Evolutionary conservation across 1,140 invertebrate genomes (phyloP).

Genomic region (Neodiprion fabricii): DNA sequence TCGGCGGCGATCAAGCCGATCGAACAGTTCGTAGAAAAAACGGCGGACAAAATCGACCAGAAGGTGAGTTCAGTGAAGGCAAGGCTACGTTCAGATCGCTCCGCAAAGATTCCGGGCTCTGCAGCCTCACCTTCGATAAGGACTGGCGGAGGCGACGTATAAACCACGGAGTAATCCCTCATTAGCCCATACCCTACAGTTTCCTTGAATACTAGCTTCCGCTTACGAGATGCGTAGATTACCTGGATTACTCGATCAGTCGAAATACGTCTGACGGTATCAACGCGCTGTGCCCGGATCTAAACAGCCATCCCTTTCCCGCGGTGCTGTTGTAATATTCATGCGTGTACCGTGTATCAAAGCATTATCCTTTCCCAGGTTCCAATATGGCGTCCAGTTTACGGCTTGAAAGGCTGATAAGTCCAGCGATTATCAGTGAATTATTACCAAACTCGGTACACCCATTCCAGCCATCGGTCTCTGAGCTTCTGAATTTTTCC

Average conservation of each 20-base stretch:
- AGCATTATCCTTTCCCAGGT: too few species aligned
- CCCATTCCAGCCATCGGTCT: too few species aligned
- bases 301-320: too few species aligned
- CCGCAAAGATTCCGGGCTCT: neutral
- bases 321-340: too few species aligned
- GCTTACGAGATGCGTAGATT: neutral
- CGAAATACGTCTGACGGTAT: too few species aligned
- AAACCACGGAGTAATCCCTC: neutral
- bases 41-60: slow-evolving; percentile 61
- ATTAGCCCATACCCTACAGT: neutral
- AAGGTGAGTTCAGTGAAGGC: slow-evolving; percentile 54
- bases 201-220: neutral
- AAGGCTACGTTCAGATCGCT: neutral
- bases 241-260: neutral
- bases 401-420: too few species aligned
- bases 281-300: too few species aligned
- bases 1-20: slow-evolving; percentile 47
- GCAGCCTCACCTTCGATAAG: slow-evolving; percentile 3
- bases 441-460: too few species aligned
- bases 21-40: slow-evolving; percentile 56
- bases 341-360: too few species aligned
- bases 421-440: too few species aligned
- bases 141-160: neutral
- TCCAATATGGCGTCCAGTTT: too few species aligned
- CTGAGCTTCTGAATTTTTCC: too few species aligned